Percentiles rank a stretch among this genome's conserved stretches.
These are phyloP conservation scores for Thera obeliscata DNA, from an alignment of 2,888 invertebrate genomes.

Conservation along the genomic window DNA sequence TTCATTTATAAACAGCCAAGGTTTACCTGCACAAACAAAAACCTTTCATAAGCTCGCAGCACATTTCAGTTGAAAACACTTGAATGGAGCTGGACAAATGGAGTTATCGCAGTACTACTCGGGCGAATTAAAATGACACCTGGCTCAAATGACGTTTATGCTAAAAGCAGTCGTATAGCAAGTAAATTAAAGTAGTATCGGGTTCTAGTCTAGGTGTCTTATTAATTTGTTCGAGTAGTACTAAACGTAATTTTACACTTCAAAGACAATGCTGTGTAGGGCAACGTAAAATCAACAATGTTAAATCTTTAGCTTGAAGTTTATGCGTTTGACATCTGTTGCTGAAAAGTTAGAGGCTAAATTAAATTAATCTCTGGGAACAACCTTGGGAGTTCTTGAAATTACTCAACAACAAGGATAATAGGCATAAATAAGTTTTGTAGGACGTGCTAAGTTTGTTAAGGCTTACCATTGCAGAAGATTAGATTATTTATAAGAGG, in stretches of 20 bases:
- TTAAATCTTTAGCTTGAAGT: slow-evolving; percentile 41
- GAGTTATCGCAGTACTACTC: slow-evolving; percentile 3
- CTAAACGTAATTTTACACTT: slow-evolving; percentile 19
- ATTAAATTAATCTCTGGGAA: slow-evolving; percentile 50
- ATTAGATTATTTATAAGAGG: slow-evolving; percentile 9
- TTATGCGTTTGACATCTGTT: slow-evolving; percentile 50
- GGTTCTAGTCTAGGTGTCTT: no score
- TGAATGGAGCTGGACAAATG: slow-evolving; percentile 12
- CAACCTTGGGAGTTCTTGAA: slow-evolving; percentile 41
- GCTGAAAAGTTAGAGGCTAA: slow-evolving; percentile 51
- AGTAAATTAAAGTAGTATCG: no score
- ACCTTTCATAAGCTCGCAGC: slow-evolving; percentile 9
- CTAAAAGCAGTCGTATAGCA: no score
- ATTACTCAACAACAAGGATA: slow-evolving; percentile 44
- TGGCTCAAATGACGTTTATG: no score
- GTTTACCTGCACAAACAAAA: neutral
- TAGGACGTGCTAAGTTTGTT: slow-evolving; percentile 22
- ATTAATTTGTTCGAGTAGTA: no score
- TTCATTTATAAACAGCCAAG: neutral
- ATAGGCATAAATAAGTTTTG: slow-evolving; percentile 40
- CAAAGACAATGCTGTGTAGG: slow-evolving; percentile 16
- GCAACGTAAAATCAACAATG: slow-evolving; percentile 35
- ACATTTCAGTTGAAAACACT: slow-evolving; percentile 6
- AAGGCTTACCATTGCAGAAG: slow-evolving; percentile 6
- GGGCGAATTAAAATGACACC: no score